Evolutionary conservation across 2,797 vertebrate species (phyloP).

Genomic region (Bovichtus variegatus): DNA sequence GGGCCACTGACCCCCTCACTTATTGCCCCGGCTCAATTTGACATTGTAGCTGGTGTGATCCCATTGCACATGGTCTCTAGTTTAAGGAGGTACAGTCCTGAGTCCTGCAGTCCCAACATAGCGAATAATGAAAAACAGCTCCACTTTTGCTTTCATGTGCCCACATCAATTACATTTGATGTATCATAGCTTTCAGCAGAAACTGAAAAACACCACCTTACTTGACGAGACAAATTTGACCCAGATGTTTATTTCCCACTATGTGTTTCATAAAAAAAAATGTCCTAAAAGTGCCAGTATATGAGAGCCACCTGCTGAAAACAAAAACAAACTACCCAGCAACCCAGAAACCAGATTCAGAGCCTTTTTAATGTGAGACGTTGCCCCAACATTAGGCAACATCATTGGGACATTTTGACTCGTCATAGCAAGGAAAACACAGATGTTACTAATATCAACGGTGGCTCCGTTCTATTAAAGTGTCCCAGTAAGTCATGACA

Average conservation of each 20-base stretch:
- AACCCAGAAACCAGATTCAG: background rate
- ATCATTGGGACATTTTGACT: background rate
- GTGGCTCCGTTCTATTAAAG: no score
- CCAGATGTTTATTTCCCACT: background rate
- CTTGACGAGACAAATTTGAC: background rate
- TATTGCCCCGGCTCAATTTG: no score
- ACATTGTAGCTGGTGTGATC: no score
- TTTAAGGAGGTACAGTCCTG: no score
- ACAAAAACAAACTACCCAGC: background rate
- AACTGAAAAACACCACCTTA: background rate
- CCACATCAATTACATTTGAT: background rate
- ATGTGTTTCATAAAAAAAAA: background rate
- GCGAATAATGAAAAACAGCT: background rate
- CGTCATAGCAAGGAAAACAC: background rate
- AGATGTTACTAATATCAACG: background rate
- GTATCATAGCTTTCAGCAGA: background rate
- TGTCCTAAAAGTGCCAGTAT: background rate
- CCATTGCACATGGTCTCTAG: no score
- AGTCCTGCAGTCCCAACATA: background rate
- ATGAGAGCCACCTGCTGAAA: background rate
- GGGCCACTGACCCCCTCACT: no score
- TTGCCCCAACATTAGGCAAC: background rate
- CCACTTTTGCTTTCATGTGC: background rate
- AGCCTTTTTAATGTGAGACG: background rate
- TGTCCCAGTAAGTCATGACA: no score